Conservation (phyloP, 2,888 invertebrate species). For the Lamellibrachia columna region DNA sequence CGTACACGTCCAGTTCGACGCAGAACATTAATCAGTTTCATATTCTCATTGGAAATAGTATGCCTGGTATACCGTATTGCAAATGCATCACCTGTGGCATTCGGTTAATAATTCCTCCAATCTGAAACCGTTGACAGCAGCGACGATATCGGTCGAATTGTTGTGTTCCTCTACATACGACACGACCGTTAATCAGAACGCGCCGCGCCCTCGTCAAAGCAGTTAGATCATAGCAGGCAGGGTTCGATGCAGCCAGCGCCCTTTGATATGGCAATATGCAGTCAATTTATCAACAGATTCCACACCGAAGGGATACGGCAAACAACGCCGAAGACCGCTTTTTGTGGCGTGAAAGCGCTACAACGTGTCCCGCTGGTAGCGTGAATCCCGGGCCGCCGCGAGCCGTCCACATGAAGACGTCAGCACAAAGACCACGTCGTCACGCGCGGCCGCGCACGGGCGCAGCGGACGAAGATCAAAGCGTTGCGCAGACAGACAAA, state of each 20-base stretch:
- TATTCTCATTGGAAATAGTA: background rate
- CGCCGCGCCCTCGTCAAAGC: background rate
- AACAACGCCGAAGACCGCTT: conserved; percentile 9
- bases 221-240: background rate
- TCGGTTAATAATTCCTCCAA: background rate
- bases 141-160: background rate
- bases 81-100: background rate
- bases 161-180: background rate
- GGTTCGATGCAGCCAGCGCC: background rate
- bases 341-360: conserved; percentile 11
- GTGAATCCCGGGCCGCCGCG: background rate
- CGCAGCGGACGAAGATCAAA: background rate
- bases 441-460: conserved; percentile 2
- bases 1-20: background rate
- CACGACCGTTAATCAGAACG: background rate
- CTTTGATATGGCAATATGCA: conserved; percentile 6
- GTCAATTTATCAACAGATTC: conserved; percentile 10
- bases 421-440: background rate
- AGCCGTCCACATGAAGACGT: background rate
- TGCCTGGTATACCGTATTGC: background rate
- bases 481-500: background rate
- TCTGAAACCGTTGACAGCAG: background rate
- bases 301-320: background rate
- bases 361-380: background rate
- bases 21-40: background rate